Evolutionary conservation across 2,888 invertebrate species (phyloP), one percentile per base, ranked within the genome.

Genomic region (Reticulitermes lucifugus): DNA sequence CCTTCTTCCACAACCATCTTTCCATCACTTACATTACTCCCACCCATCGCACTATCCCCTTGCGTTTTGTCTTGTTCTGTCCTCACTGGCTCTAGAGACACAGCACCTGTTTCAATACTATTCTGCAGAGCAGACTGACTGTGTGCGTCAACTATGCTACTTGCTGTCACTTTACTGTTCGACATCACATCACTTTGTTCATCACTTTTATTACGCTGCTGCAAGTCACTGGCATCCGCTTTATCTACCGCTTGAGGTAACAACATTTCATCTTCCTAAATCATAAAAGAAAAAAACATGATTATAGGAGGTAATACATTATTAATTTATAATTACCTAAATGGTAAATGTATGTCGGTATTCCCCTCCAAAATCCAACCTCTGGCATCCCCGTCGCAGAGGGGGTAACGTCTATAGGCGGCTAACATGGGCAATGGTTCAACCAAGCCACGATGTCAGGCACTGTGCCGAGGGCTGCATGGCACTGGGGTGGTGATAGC

Each of bases 1-100:
- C 83, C 71, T 12, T 85, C 83, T 51, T 86, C 87, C 21, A 77
- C 85, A 35, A 55, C 79, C 82, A 71, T 86, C 22, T 85, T 82
- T 18, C 85, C 87, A 55, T 87, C 87, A 21, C 77, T 77, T 94
- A 89, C 89, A 94, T 94, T 87, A 73, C 88, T 91, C 14, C 88
- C 89, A 22, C 90, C 89, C 60, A 59, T 46, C 41, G 14, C 46
- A 81, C 81, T 70, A 25, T 81, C 81, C 59, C 70, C 35, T n/a
- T 35, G 43, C 6, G 29, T 59, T 21, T 80, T 80, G 59, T 80
- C 60, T 70, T 81, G 65, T 65, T 70, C 81, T 81, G 81, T 81
- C n/a, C 81, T 81, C 70, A 65, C 65, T 14, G 65, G 65, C 35
- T 81, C 81, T 46, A 81, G 22, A 43, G 65, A 77, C 6, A 77